Conservation (phyloP, 2,797 vertebrate species). For the Buceros bicornis region DNA sequence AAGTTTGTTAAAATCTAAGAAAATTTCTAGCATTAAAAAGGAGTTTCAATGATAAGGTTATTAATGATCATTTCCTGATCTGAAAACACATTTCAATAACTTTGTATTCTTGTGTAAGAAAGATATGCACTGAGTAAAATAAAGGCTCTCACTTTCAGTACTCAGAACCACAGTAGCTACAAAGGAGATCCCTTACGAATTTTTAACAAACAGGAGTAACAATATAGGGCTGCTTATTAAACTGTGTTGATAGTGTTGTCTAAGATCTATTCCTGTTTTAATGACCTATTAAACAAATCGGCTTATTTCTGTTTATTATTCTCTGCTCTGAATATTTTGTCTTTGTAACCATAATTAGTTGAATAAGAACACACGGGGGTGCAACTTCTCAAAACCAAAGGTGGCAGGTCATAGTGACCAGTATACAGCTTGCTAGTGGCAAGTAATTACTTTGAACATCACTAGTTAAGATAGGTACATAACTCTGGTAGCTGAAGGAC, state of each 20-base stretch:
- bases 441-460: neutral
- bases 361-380: neutral
- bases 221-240: neutral
- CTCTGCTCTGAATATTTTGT: neutral
- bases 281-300: neutral
- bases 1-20: neutral
- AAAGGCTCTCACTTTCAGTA: neutral
- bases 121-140: neutral
- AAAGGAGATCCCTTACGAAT: neutral
- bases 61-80: neutral
- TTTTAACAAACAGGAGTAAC: neutral
- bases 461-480: neutral
- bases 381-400: neutral
- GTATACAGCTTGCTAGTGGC: neutral
- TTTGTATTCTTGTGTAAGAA: neutral
- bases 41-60: neutral
- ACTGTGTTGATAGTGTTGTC: neutral
- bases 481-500: neutral
- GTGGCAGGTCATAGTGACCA: too few relatives aligned
- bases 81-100: neutral
- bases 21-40: neutral
- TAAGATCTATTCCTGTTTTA: neutral
- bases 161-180: neutral
- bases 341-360: neutral
- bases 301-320: neutral